Percentiles rank a stretch among this genome's conserved stretches.
Conservation (phyloP, 2,113 vertebrate genomes). For the Poicephalus gulielmi region DNA sequence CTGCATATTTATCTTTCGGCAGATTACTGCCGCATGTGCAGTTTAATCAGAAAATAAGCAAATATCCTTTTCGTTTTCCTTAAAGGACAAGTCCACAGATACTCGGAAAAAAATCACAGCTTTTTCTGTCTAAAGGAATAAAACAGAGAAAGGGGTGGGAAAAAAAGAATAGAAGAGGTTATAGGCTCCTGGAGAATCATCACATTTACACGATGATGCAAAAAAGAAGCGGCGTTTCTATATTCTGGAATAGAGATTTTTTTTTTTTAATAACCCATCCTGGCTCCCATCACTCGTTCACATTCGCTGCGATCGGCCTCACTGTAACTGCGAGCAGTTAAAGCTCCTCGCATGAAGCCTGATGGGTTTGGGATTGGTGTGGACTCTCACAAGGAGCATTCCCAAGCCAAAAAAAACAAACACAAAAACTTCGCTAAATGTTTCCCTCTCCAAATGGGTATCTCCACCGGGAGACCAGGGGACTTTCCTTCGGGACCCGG, state of each 20-base stretch:
- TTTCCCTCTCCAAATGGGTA: neutral
- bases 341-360: neutral
- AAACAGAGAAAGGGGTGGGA: neutral
- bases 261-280: neutral
- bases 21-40: neutral
- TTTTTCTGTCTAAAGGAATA: neutral
- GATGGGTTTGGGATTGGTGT: neutral
- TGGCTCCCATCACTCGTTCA: neutral
- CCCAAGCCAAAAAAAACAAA: constrained; percentile 9
- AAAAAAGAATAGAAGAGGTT: neutral
- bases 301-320: neutral
- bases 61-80: neutral
- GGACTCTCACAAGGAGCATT: neutral
- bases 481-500: neutral
- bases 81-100: neutral
- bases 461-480: neutral
- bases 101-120: neutral
- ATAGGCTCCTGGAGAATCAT: neutral
- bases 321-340: neutral
- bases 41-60: neutral
- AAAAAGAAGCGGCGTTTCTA: neutral
- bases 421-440: neutral
- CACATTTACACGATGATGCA: neutral
- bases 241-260: neutral
- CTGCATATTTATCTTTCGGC: neutral